Evolutionary conservation across 2,797 vertebrate genomes (phyloP), one percentile per base, ranked within the genome.

Genomic region (Heliangelus exortis): DNA sequence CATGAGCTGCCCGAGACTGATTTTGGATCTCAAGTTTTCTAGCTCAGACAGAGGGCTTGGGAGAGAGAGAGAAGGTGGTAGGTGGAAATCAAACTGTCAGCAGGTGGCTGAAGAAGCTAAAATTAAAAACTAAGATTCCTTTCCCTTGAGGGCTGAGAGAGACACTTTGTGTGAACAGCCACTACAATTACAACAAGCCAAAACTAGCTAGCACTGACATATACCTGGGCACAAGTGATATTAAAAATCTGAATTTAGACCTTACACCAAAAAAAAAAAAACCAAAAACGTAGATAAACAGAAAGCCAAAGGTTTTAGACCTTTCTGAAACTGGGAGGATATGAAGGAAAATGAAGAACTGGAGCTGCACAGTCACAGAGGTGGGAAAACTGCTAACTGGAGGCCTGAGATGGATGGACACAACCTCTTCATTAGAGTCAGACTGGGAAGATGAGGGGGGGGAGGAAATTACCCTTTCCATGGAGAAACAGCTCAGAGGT

Each of bases 71-170:
- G 83, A 57, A 90, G 63, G 78, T 68, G 57, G 89, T 63, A 89
- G 90, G 75, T 90, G 86, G 84, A 85, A 94, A 92, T 84, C 50
- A 89, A 89, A 92, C 81, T 95, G 94, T 92, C 93, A 93, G 95
- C 95, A 96, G 92, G 93, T 95, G 87, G 78, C 72, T 95, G 86
- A 82, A 90, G 81, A 34, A 92, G 90, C 75, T 95, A 92, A 95
- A 96, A 95, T 90, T 90, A 94, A 95, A 93, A 92, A 41, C 67
- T 34, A 76, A 95, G 81, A 90, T 47, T 93, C 72, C 41, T 89
- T 89, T 82, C 87, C 91, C 89, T 47, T 28, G 61, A 12, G 87
- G 84, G 89, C 57, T 83, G 57, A 90, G 71, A 87, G 57, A 89
- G 71, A 87, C 80, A 88, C 76, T 71, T 95, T 91, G 63, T 83